These are phyloP conservation scores for Clupea harengus DNA, from an alignment of 2,113 vertebrate species.

Conservation along the genomic window DNA sequence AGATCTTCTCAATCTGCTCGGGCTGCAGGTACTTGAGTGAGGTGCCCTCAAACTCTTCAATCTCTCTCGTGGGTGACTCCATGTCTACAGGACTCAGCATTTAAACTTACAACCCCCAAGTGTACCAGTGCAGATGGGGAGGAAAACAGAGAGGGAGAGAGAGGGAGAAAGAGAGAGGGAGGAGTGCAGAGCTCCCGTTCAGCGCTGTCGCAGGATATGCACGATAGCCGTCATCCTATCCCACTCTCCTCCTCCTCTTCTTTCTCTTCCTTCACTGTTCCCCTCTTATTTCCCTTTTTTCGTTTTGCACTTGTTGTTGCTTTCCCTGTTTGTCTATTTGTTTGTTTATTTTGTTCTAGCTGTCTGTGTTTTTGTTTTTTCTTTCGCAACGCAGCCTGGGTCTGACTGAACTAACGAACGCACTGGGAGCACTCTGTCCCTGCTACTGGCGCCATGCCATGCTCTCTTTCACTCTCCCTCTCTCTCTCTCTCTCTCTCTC, in stretches of 20 bases:
- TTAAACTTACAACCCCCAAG: slow-evolving; percentile 34
- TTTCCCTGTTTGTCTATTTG: slow-evolving; percentile 26
- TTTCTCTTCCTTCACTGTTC: slow-evolving; percentile 27
- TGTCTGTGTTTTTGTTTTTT: background rate
- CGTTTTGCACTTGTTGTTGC: background rate
- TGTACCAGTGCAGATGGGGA: slow-evolving; percentile 19
- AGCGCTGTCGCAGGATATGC: slow-evolving; percentile 51
- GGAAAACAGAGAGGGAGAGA: slow-evolving; percentile 24
- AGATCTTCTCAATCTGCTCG: slow-evolving; percentile 98
- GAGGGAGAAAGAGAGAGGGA: slow-evolving; percentile 20
- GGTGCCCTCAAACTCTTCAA: slow-evolving; percentile 99
- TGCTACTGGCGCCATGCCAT: background rate
- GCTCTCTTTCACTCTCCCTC: background rate
- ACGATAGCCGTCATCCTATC: slow-evolving; percentile 50
- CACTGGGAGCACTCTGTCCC: slow-evolving; percentile 25
- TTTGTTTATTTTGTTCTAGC: slow-evolving; percentile 15
- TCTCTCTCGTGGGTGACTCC: slow-evolving; percentile 98
- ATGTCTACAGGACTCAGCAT: slow-evolving; percentile 65
- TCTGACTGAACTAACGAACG: background rate
- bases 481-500: slow-evolving; percentile 14
- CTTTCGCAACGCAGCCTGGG: background rate
- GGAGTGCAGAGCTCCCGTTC: slow-evolving; percentile 49
- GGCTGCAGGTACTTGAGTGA: slow-evolving; percentile 96
- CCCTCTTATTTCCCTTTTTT: slow-evolving; percentile 8
- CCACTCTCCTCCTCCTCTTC: background rate